Evolutionary conservation across 2,888 invertebrate species (phyloP).

Genomic region (Agrochola litura): DNA sequence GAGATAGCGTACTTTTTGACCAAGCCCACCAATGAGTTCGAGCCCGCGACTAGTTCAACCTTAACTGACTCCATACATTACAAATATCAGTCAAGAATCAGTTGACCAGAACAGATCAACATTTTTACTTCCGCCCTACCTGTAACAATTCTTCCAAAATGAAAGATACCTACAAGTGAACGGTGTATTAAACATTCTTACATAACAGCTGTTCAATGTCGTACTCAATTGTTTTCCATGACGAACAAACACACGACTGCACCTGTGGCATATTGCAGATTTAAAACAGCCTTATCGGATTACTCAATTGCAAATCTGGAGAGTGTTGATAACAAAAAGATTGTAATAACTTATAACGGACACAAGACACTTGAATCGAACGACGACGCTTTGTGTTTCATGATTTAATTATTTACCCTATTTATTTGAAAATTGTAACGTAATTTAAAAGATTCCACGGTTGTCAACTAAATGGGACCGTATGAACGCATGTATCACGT

Average conservation of each 20-base stretch:
- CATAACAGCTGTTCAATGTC: slow-evolving; percentile 30
- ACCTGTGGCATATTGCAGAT: slow-evolving; percentile 18
- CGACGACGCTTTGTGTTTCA: slow-evolving; percentile 9
- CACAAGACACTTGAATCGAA: slow-evolving; percentile 38
- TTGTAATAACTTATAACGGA: neutral
- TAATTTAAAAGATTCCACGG: neutral
- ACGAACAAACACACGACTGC: slow-evolving; percentile 49
- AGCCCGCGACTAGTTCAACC: too few relatives aligned
- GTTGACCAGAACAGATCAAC: too few relatives aligned
- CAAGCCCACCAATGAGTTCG: too few relatives aligned
- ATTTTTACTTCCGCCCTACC: too few relatives aligned
- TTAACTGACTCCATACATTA: too few relatives aligned
- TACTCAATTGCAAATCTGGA: slow-evolving; percentile 30
- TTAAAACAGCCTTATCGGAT: slow-evolving; percentile 39
- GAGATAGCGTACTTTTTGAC: too few relatives aligned
- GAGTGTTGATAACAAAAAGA: slow-evolving; percentile 21
- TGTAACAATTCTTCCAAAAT: too few relatives aligned
- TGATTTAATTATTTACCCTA: neutral
- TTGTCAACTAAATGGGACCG: neutral
- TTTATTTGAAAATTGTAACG: neutral
- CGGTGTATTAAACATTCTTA: neutral
- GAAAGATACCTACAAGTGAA: too few relatives aligned
- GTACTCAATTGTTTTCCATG: neutral
- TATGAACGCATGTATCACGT: too few relatives aligned
- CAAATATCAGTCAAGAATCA: too few relatives aligned